phyloP scores from a whole-genome alignment of 2,113 vertebrate species.

The Benitochromis conjunctus region DNA sequence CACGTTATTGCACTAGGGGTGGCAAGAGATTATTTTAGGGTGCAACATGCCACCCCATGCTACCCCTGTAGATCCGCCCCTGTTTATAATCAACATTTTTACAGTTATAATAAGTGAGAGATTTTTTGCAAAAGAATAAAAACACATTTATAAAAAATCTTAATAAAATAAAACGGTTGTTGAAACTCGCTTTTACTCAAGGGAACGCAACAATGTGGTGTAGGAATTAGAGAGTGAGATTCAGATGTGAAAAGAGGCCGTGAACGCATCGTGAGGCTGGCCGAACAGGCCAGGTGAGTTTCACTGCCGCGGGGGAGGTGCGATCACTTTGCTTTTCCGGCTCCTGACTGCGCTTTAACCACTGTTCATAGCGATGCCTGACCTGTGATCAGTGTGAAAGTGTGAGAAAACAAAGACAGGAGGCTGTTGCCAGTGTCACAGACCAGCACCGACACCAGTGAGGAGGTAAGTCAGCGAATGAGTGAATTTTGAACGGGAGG shows the following conservation, averaged over 20 bases:
- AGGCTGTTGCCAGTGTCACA: not conserved
- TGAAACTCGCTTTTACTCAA: not conserved
- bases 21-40: too few species aligned
- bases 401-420: not conserved
- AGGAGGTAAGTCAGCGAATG: conserved; percentile 15
- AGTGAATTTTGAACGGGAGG: not conserved
- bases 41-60: too few species aligned
- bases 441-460: not conserved
- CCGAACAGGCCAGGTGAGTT: conserved; percentile 43
- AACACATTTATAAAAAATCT: not conserved
- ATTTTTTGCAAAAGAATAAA: not conserved
- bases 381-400: not conserved
- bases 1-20: too few species aligned
- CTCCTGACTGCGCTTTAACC: accelerated
- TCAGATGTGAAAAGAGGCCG: not conserved
- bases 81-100: not conserved
- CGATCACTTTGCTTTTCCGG: not conserved
- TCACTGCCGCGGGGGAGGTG: not conserved
- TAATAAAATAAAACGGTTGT: not conserved
- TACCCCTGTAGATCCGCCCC: too few species aligned
- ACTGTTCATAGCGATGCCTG: not conserved
- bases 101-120: not conserved
- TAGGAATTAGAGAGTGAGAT: not conserved
- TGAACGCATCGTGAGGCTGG: conserved; percentile 25
- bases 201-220: not conserved